phyloP scores from a whole-genome alignment of 2,888 invertebrate species.

The Nebria brevicollis region DNA sequence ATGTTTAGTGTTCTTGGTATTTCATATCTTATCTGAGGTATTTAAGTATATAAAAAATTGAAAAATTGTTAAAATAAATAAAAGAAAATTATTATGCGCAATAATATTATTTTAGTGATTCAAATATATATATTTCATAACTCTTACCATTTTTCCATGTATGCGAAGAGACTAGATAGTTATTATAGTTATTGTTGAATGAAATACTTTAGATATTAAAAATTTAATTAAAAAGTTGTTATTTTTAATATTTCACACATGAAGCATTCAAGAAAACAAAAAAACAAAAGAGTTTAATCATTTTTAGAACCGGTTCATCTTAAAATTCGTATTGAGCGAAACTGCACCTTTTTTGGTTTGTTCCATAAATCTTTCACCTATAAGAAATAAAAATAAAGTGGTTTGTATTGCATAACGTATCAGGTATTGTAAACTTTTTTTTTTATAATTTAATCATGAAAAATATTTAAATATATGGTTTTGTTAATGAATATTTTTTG shows the following conservation, averaged over 20 bases:
- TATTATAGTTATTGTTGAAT: too few species aligned
- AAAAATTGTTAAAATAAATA: too few species aligned
- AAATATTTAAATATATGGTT: background rate
- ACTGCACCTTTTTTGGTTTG: constrained; percentile 32
- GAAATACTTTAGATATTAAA: too few species aligned
- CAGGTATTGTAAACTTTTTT: constrained; percentile 12
- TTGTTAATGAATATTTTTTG: background rate
- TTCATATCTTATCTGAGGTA: background rate
- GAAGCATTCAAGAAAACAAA: background rate
- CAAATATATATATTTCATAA: too few species aligned
- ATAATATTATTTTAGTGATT: too few species aligned
- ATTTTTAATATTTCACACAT: too few species aligned
- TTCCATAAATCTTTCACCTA: background rate
- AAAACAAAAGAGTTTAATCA: constrained; percentile 7
- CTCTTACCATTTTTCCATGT: too few species aligned
- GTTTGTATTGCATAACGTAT: constrained; percentile 22
- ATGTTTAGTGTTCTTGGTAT: background rate
- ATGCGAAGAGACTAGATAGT: too few species aligned
- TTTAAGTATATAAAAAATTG: background rate
- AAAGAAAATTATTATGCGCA: too few species aligned
- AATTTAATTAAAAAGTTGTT: too few species aligned
- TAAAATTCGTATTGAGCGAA: constrained; percentile 40
- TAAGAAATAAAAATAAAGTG: constrained; percentile 25
- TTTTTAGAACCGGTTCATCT: constrained; percentile 42
- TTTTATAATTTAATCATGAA: background rate